Percentiles rank a stretch among this genome's conserved stretches.
phyloP scores from a whole-genome alignment of 2,888 invertebrate species.

The Catocala fraxini region DNA sequence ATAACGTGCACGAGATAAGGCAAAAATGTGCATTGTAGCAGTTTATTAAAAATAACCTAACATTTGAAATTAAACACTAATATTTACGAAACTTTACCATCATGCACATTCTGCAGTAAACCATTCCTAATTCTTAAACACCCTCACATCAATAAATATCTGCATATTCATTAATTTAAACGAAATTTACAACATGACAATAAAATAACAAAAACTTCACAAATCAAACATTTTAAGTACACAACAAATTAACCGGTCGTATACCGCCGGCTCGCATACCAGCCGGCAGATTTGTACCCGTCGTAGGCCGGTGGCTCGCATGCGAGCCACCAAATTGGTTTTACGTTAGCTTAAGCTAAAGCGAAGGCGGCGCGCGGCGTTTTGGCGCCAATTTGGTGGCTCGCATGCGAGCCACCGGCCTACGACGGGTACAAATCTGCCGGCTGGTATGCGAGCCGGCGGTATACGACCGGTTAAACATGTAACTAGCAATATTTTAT shows the following conservation, averaged over 20 bases:
- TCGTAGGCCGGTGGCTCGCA: too few species aligned
- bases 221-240: neutral
- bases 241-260: slow-evolving; percentile 2
- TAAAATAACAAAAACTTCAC: slow-evolving; percentile 13
- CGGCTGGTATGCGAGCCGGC: too few species aligned
- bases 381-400: too few species aligned
- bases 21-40: neutral
- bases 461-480: too few species aligned
- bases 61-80: too few species aligned
- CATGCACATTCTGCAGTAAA: slow-evolving; percentile 18
- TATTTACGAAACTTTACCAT: neutral
- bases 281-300: too few species aligned
- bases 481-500: slow-evolving; percentile 4
- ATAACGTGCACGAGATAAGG: slow-evolving; percentile 15
- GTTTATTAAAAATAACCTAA: neutral
- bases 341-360: too few species aligned
- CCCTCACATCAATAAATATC: slow-evolving; percentile 30
- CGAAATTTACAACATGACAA: slow-evolving; percentile 9
- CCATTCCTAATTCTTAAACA: slow-evolving; percentile 6
- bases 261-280: too few species aligned
- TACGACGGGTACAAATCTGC: too few species aligned
- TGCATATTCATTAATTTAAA: neutral
- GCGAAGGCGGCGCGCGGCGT: too few species aligned
- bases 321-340: too few species aligned
- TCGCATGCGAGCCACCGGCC: too few species aligned